Evolutionary conservation across 2,888 invertebrate genomes (phyloP), one percentile per base, ranked within the genome.

Genomic region (Volucella inanis): DNA sequence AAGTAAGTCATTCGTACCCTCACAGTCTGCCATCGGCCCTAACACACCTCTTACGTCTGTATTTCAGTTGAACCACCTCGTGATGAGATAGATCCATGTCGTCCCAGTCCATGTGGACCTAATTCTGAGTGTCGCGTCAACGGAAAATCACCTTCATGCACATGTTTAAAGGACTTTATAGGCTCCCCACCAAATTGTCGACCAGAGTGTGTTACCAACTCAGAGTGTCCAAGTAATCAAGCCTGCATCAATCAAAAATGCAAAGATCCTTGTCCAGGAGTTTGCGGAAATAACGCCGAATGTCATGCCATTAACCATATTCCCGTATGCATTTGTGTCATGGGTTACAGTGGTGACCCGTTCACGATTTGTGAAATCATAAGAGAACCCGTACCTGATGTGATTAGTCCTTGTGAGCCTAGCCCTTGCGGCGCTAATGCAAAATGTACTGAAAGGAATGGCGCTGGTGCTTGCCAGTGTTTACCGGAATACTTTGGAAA

Each of bases 381-480:
- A 3, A 78, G 77, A 1, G 89, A 89, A 81, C 80, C 72, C 49
- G 92, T 88, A 0, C 87, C 90, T 0, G 90, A 90, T 90, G 82
- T 90, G 88, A 87, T 92, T 88, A 91, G 91, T 57, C 94, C 94
- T 78, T 96, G 96, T 89, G 92, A 93, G 84, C 96, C 96, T 45
- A 94, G 94, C 78, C 96, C 96, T 4, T 97, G 97, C 91, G 97
- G 97, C 55, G 92, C 95, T 39, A 96, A 96, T 90, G 95, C 97
- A 11, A 92, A 93, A 81, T 97, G 97, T 90, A 93, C 93, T 88
- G 94, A 94, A 88, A 93, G 93, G 83, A 93, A 93, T 89, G 94
- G 93, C 65, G 94, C 94, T 18, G 95, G 94, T 39, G 93, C 95
- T 9, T 97, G 96, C 89, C 93, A 94, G 75, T 97, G 97, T 90